Evolutionary conservation across 1,140 invertebrate species (phyloP).

Genomic region (Lordiphosa mommai): DNA sequence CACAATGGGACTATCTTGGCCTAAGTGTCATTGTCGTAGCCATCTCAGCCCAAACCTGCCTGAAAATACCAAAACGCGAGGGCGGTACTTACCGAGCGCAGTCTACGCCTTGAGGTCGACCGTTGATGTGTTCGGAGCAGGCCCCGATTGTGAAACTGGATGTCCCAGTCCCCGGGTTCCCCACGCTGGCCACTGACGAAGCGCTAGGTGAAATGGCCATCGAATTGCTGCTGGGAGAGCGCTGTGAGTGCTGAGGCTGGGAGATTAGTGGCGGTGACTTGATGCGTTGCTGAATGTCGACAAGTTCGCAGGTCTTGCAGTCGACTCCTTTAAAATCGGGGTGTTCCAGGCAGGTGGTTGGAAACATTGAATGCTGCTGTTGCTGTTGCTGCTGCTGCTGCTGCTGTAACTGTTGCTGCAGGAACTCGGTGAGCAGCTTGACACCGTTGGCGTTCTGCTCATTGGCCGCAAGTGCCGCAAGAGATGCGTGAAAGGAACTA

Average conservation of each 20-base stretch:
- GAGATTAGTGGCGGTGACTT: constrained; percentile 55
- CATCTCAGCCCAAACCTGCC: too few species aligned
- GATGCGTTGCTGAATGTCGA: constrained; percentile 49
- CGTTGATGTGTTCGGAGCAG: constrained; percentile 96
- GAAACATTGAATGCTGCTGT: constrained; percentile 52
- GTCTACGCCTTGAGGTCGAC: constrained; percentile 94
- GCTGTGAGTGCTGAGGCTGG: constrained; percentile 43
- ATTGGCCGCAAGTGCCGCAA: constrained; percentile 55
- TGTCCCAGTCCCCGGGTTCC: constrained; percentile 27
- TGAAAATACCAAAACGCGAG: too few species aligned
- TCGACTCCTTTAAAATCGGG: constrained; percentile 61
- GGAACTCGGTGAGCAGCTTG: constrained; percentile 69
- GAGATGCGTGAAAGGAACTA: constrained; percentile 65
- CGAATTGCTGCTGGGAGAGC: constrained; percentile 57
- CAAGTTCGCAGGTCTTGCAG: constrained; percentile 73
- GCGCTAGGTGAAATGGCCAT: constrained; percentile 82
- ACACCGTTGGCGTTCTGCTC: constrained; percentile 62
- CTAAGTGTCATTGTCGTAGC: too few species aligned
- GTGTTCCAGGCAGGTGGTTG: constrained; percentile 74
- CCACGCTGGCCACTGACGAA: constrained; percentile 79
- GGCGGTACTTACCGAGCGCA: constrained; percentile 83
- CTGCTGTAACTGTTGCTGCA: constrained; percentile 64
- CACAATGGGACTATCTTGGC: too few species aligned
- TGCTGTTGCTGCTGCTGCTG: constrained; percentile 45
- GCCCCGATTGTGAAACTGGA: constrained; percentile 90